These are phyloP conservation scores for Malurus melanocephalus DNA, from an alignment of 2,113 vertebrate species.

Conservation along the genomic window DNA sequence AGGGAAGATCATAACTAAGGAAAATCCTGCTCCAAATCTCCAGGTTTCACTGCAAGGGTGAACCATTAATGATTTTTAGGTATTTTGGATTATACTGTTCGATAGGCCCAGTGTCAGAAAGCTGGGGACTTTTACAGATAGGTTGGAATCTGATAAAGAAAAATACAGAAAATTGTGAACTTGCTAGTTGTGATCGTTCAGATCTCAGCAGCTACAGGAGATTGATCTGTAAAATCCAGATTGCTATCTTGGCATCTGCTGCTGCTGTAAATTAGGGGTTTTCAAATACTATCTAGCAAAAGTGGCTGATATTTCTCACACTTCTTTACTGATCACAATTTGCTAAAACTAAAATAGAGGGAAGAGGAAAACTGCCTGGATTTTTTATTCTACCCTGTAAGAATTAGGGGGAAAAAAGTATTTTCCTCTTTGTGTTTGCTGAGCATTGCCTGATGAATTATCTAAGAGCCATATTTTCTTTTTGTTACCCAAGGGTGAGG, in stretches of 20 bases:
- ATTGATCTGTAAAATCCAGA: neutral
- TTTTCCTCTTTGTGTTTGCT: neutral
- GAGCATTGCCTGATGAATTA: neutral
- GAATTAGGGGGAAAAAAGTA: rapidly evolving
- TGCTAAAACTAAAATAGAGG: neutral
- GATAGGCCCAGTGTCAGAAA: neutral
- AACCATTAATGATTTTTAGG: neutral
- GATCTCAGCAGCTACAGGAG: neutral
- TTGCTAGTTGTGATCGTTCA: neutral
- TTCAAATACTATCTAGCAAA: neutral
- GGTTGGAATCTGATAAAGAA: neutral
- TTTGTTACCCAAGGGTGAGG: neutral
- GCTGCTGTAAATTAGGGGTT: neutral
- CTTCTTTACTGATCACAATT: neutral
- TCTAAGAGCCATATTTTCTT: neutral
- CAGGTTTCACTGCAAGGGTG: neutral
- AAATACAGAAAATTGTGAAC: neutral
- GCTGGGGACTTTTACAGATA: neutral
- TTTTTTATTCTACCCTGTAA: neutral
- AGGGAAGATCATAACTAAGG: neutral
- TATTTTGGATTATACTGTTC: neutral
- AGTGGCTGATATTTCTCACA: neutral
- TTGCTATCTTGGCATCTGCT: neutral
- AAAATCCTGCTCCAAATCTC: neutral
- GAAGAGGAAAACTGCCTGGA: neutral